phyloP scores from a whole-genome alignment of 2,888 invertebrate genomes.

The Blera fallax region DNA sequence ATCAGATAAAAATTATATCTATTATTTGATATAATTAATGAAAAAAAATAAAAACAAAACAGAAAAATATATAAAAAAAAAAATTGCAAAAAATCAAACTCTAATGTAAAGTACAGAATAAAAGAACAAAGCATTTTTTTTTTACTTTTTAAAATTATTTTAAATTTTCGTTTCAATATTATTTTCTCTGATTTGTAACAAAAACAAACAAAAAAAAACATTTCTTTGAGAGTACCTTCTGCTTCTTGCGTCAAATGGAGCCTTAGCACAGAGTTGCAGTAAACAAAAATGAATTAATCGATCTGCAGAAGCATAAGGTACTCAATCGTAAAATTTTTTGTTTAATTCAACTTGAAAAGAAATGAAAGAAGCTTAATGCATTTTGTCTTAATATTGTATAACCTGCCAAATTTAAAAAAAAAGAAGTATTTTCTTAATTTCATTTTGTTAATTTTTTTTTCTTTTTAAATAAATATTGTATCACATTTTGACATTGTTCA shows the following conservation, averaged over 20 bases:
- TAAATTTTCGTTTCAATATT: neutral
- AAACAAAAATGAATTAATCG: constrained; percentile 31
- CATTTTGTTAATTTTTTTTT: neutral
- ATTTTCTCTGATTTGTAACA: neutral
- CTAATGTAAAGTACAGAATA: constrained; percentile 68
- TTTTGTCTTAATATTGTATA: constrained; percentile 9
- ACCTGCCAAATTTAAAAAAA: constrained; percentile 34
- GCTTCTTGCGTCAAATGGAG: constrained; percentile 33
- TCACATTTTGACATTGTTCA: constrained; percentile 39
- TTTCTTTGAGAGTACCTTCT: constrained; percentile 20
- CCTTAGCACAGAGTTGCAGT: constrained; percentile 62
- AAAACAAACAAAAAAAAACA: constrained; percentile 1
- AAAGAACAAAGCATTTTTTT: constrained; percentile 53
- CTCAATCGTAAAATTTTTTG: neutral
- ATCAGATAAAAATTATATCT: constrained; percentile 37
- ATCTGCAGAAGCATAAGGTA: constrained; percentile 40
- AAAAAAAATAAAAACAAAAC: constrained; percentile 12
- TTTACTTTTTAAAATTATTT: neutral
- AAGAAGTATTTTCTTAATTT: neutral
- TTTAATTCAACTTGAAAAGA: neutral
- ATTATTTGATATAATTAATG: constrained; percentile 53
- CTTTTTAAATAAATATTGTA: constrained; percentile 3
- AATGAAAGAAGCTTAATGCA: constrained; percentile 24
- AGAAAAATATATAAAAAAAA: neutral
- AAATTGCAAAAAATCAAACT: constrained; percentile 57